A percentile compares a stretch with the other conserved stretches of the same genome.
These are phyloP conservation scores for Decapterus maruadsi DNA, from an alignment of 2,797 vertebrate genomes.

Conservation along the genomic window DNA sequence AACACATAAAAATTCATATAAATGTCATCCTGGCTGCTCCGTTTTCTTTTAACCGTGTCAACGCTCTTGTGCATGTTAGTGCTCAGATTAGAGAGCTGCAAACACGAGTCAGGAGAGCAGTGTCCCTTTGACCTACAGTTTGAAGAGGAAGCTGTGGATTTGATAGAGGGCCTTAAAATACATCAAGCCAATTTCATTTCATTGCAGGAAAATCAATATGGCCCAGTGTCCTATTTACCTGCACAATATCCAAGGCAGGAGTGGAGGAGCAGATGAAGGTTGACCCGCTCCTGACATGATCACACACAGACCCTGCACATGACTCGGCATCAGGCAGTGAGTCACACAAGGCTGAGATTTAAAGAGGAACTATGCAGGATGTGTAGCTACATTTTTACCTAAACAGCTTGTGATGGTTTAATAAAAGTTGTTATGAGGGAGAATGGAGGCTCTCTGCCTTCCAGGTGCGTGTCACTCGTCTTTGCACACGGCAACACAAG, in stretches of 20 bases:
- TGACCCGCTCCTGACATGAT: slow-evolving; percentile 29
- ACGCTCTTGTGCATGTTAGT: background rate
- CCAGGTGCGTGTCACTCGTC: no score
- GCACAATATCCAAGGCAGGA: slow-evolving; percentile 37
- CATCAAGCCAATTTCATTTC: slow-evolving; percentile 69
- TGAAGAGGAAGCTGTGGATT: slow-evolving; percentile 49
- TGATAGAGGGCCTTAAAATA: slow-evolving; percentile 72
- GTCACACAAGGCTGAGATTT: background rate
- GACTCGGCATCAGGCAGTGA: background rate
- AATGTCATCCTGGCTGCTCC: background rate
- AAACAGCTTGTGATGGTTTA: no score
- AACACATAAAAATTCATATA: background rate
- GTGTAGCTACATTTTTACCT: no score
- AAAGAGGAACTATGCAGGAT: background rate
- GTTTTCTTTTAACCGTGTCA: background rate
- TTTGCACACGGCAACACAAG: no score
- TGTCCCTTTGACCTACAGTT: slow-evolving; percentile 35
- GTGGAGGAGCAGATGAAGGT: slow-evolving; percentile 36
- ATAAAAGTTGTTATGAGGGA: no score
- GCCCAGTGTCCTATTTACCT: slow-evolving; percentile 61
- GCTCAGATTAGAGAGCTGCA: slow-evolving; percentile 1
- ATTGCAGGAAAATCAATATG: slow-evolving; percentile 71
- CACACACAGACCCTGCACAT: background rate
- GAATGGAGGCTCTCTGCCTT: no score
- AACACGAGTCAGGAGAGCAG: background rate